phyloP scores from a whole-genome alignment of 2,113 vertebrate species.

The Siniperca knerii region DNA sequence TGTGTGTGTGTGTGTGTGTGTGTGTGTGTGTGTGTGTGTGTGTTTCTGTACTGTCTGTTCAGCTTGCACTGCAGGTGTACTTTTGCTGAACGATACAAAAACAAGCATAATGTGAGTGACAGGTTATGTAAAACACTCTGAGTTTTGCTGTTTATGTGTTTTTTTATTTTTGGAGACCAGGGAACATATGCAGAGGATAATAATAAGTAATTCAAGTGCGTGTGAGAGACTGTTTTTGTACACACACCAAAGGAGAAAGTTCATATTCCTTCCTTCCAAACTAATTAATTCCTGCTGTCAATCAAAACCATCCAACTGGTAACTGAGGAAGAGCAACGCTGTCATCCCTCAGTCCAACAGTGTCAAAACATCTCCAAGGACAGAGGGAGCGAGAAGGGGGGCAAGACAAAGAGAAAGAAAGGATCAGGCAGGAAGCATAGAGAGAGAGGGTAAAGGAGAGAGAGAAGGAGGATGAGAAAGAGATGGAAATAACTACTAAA shows the following conservation, averaged over 20 bases:
- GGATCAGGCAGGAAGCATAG: slow-evolving; percentile 32
- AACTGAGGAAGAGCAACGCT: slow-evolving; percentile 33
- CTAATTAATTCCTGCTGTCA: slow-evolving; percentile 59
- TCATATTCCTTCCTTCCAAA: slow-evolving; percentile 25
- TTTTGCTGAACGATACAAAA: slow-evolving; percentile 25
- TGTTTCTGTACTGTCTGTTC: background rate
- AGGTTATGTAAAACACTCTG: slow-evolving; percentile 15
- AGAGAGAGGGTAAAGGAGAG: slow-evolving; percentile 1
- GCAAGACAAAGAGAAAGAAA: slow-evolving; percentile 13
- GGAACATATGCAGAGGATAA: slow-evolving; percentile 17
- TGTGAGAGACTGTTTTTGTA: slow-evolving; percentile 20
- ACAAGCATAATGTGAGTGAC: slow-evolving; percentile 23
- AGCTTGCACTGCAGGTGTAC: slow-evolving; percentile 12
- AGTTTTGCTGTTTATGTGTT: slow-evolving; percentile 11
- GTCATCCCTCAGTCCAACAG: slow-evolving; percentile 48
- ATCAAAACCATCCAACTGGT: slow-evolving; percentile 55
- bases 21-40: background rate
- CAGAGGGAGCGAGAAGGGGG: slow-evolving; percentile 4
- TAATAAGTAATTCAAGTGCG: slow-evolving; percentile 43
- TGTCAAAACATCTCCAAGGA: slow-evolving; percentile 65
- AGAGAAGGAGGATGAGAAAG: slow-evolving; percentile 2
- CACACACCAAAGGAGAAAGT: slow-evolving; percentile 19
- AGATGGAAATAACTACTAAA: slow-evolving; percentile 45
- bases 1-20: background rate
- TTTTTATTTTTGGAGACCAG: background rate